Percentiles rank a stretch among this genome's conserved stretches.
phyloP scores from a whole-genome alignment of 2,888 invertebrate genomes.

The Phymatocera aterrima region DNA sequence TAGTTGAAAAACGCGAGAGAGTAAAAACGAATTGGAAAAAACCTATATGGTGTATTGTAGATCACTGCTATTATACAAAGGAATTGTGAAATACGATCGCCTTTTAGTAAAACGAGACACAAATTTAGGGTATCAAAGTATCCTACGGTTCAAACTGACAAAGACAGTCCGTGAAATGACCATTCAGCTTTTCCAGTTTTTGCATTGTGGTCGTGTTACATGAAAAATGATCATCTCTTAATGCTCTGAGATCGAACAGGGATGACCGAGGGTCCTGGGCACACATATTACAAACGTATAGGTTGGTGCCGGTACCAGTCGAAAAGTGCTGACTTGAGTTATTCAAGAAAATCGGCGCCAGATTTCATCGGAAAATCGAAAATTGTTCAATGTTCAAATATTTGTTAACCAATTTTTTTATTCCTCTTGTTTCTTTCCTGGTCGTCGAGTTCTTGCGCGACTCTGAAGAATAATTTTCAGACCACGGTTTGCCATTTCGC shows the following conservation, averaged over 20 bases:
- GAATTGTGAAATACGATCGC: slow-evolving; percentile 71
- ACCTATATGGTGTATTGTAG: slow-evolving; percentile 52
- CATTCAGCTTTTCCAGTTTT: slow-evolving; percentile 55
- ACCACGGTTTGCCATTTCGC: too few species aligned
- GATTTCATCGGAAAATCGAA: too few species aligned
- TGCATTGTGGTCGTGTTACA: slow-evolving; percentile 49
- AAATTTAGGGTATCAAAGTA: slow-evolving; percentile 68
- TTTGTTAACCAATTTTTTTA: too few species aligned
- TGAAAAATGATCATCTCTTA: slow-evolving; percentile 51
- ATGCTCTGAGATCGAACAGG: slow-evolving; percentile 37
- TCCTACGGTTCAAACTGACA: slow-evolving; percentile 50
- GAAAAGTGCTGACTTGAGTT: background rate
- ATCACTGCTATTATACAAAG: slow-evolving; percentile 6
- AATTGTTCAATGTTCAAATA: too few species aligned
- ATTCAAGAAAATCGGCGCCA: background rate
- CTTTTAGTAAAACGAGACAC: slow-evolving; percentile 73
- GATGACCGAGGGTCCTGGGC: background rate
- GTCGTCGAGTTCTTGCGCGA: background rate
- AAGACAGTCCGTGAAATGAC: slow-evolving; percentile 65
- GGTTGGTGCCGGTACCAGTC: background rate
- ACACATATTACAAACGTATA: background rate
- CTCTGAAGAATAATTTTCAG: background rate
- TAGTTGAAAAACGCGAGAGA: slow-evolving; percentile 43
- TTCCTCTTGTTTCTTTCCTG: background rate
- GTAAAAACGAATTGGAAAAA: slow-evolving; percentile 53